Percentiles rank a stretch among this genome's conserved stretches.
phyloP scores from a whole-genome alignment of 2,113 vertebrate genomes.

The Bettongia penicillata region DNA sequence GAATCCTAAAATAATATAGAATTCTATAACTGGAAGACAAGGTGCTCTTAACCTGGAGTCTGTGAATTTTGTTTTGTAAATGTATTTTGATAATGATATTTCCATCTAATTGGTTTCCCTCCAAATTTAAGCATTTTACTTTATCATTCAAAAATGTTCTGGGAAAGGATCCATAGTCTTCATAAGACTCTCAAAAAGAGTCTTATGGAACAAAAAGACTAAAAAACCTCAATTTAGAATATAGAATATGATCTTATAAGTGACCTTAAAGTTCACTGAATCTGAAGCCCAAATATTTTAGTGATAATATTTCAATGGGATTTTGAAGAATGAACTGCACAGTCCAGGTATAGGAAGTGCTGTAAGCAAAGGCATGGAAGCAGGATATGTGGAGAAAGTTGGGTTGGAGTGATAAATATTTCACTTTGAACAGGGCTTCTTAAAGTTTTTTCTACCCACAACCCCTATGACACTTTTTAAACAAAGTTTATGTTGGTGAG shows the following conservation, averaged over 20 bases:
- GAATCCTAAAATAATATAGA: background rate
- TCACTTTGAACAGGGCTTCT: background rate
- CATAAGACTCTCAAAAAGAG: background rate
- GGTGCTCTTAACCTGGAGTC: background rate
- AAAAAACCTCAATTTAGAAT: background rate
- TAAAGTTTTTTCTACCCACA: no score
- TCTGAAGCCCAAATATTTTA: background rate
- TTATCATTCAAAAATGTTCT: background rate
- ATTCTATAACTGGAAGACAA: background rate
- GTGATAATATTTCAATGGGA: background rate
- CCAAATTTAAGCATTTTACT: background rate
- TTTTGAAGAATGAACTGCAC: background rate
- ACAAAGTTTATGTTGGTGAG: background rate
- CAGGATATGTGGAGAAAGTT: background rate
- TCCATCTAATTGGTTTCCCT: background rate
- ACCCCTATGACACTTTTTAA: no score
- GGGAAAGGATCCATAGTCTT: background rate
- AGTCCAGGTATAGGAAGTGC: background rate
- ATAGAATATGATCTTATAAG: background rate
- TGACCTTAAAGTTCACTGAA: background rate
- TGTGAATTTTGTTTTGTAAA: background rate
- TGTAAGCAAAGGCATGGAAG: background rate
- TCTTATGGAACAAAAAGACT: background rate
- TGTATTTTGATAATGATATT: background rate
- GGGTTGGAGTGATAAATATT: background rate